Evolutionary conservation across 1,140 invertebrate genomes (phyloP), one percentile per base, ranked within the genome.

Genomic region (Lanistes nyassanus): DNA sequence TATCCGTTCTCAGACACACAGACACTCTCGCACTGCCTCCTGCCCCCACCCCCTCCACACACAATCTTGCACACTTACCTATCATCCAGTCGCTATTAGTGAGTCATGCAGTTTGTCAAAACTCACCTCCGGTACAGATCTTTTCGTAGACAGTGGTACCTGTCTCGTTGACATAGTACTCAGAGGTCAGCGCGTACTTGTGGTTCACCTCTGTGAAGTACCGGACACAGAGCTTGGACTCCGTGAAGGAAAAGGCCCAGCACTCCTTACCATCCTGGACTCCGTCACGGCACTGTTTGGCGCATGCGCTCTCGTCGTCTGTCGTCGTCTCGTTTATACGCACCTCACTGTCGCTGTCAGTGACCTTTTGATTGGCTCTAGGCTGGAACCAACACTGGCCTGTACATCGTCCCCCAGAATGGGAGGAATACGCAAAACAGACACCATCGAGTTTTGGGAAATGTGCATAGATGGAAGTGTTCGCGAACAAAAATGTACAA

Each of bases 91-190:
- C n/a, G n/a, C n/a, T n/a, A n/a, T n/a, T n/a, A n/a, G n/a, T n/a
- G n/a, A n/a, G n/a, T n/a, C n/a, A n/a, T n/a, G n/a, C 42, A 6
- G 9, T 6, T 47, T 19, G n/a, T 29, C 19, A 11, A 71, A 58
- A 34, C 53, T 69, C 29, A 76, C 75, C 75, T 56, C 75, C 75
- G 11, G 75, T 72, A 36, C 75, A 76, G 21, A 76, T 76, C 62
- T 76, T 76, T 6, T 71, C 51, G 34, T 76, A 76, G 16, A 68
- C 42, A 34, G 69, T 72, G 16, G 29, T 11, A 23, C 37, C 62
- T 7, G 31, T 11, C 21, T 19, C n/a, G 5, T 39, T 11, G 5
- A 7, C 11, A 36, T 66, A 76, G 19, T 71, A 71, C 13, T 1
- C 31, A 11, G 34, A 11, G 16, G 23, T 6, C 26, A 21, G 19